Evolutionary conservation across 2,888 invertebrate species (phyloP).

Genomic region (Cephalotes varians): DNA sequence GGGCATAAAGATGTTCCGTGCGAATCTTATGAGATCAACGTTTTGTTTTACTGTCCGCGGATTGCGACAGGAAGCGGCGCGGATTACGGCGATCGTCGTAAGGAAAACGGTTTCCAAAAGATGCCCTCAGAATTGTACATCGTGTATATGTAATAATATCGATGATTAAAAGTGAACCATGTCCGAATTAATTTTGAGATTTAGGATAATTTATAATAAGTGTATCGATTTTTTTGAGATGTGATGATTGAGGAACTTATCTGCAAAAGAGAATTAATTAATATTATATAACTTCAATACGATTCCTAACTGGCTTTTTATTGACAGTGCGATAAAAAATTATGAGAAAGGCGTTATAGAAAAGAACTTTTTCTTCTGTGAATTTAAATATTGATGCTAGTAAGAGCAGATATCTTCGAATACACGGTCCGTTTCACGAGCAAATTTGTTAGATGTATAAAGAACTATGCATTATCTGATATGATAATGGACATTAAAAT

Average conservation of each 20-base stretch:
- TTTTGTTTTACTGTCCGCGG: constrained; percentile 33
- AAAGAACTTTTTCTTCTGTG: constrained; percentile 4
- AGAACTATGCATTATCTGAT: background rate
- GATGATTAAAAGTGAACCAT: background rate
- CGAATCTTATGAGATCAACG: constrained; percentile 17
- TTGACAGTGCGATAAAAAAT: background rate
- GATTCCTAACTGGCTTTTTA: background rate
- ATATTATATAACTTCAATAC: background rate
- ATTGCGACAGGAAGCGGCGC: constrained; percentile 22
- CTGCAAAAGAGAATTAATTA: constrained; percentile 2
- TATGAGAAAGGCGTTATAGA: background rate
- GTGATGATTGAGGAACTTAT: background rate
- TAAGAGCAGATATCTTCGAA: background rate
- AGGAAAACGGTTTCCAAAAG: constrained; percentile 6
- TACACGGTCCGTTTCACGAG: background rate
- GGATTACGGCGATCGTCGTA: constrained; percentile 21
- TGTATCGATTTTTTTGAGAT: background rate
- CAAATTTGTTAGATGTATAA: background rate
- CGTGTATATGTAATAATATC: background rate
- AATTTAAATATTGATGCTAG: constrained; percentile 27
- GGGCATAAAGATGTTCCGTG: background rate
- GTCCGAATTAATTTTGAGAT: background rate
- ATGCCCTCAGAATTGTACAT: background rate
- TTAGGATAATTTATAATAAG: background rate
- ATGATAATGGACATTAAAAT: background rate